Conservation (phyloP, 2,113 vertebrate species). For the Tragelaphus imberbis region DNA sequence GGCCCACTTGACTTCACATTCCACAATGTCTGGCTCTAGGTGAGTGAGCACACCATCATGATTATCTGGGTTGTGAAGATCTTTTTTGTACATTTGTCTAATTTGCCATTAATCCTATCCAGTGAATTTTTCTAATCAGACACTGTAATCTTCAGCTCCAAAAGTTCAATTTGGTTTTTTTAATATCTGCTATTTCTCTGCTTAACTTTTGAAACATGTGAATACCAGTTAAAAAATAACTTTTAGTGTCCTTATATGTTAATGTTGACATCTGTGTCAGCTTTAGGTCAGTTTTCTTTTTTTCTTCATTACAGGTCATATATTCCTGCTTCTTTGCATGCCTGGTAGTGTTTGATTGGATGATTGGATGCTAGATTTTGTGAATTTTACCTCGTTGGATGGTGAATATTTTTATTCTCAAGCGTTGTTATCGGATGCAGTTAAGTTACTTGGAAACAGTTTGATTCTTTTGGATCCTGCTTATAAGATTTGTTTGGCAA, state of each 20-base stretch:
- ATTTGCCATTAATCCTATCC: neutral
- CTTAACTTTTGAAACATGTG: neutral
- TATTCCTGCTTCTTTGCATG: neutral
- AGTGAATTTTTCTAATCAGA: neutral
- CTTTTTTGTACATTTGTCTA: neutral
- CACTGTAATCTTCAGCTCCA: constrained; percentile 13
- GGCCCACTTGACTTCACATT: too few relatives aligned
- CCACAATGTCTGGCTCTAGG: too few relatives aligned
- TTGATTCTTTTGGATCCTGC: neutral
- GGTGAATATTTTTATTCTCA: neutral
- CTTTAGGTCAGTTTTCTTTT: neutral
- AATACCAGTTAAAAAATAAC: neutral
- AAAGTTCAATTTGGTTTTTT: neutral
- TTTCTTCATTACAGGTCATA: neutral
- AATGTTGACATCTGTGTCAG: neutral
- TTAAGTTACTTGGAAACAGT: neutral
- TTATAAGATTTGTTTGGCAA: constrained; percentile 23
- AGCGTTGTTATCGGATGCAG: neutral
- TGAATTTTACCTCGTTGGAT: constrained; percentile 1
- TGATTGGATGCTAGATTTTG: constrained; percentile 13
- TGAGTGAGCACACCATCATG: too few relatives aligned
- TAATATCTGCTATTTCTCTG: neutral
- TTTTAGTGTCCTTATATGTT: neutral
- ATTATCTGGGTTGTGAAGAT: too few relatives aligned
- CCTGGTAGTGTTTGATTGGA: neutral